Conservation (phyloP, 2,113 vertebrate species). For the Misgurnus anguillicaudatus region DNA sequence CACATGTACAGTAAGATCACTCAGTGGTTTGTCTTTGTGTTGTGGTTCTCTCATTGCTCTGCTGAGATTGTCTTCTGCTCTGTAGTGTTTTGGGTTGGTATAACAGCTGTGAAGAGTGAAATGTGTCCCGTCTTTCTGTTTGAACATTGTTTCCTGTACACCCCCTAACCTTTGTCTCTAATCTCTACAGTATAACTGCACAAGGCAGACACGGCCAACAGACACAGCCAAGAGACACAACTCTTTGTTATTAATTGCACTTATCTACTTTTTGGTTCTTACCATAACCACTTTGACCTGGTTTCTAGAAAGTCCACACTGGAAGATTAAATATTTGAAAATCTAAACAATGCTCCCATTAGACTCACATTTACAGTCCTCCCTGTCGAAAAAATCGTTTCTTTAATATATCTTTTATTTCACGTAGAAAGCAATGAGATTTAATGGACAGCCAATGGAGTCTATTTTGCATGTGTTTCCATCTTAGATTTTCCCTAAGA, state of each 20-base stretch:
- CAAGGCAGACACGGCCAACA: not conserved
- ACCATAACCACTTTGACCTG: not conserved
- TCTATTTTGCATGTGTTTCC: too few relatives aligned
- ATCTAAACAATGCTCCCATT: not conserved
- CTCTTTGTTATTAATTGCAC: not conserved
- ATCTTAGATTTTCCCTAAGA: too few relatives aligned
- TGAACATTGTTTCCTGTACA: slow-evolving; percentile 69
- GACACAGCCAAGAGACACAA: not conserved
- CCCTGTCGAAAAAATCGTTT: not conserved
- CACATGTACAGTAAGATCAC: not conserved
- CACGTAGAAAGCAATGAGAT: not conserved
- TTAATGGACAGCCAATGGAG: too few relatives aligned
- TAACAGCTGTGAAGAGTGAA: slow-evolving; percentile 60
- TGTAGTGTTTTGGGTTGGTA: slow-evolving; percentile 49
- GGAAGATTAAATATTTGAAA: not conserved
- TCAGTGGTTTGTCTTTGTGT: slow-evolving; percentile 16
- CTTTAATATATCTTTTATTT: not conserved
- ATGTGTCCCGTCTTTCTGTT: slow-evolving; percentile 63
- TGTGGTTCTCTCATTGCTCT: slow-evolving; percentile 51
- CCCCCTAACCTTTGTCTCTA: slow-evolving; percentile 64
- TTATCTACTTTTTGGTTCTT: not conserved
- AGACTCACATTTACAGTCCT: not conserved
- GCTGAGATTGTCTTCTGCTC: slow-evolving; percentile 66
- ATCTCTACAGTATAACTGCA: slow-evolving; percentile 53
- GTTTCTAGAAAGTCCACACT: not conserved